A percentile compares a stretch with the other conserved stretches of the same genome.
Conservation (phyloP, 1,140 invertebrate species). For the Apis cerana region DNA sequence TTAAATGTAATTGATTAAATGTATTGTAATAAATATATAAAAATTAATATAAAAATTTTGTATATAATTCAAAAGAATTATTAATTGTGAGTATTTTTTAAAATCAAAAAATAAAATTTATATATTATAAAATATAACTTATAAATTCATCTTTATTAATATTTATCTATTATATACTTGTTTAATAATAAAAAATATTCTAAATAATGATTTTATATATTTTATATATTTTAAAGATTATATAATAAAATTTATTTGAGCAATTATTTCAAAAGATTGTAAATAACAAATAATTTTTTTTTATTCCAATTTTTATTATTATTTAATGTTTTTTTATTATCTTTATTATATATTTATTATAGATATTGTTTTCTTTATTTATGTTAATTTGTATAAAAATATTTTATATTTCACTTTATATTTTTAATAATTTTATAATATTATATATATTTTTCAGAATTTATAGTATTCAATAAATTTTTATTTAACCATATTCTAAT, state of each 20-base stretch:
- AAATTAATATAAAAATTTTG: neutral
- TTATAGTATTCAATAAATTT: neutral
- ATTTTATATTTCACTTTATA: neutral
- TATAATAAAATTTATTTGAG: neutral
- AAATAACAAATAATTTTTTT: neutral
- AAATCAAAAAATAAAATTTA: neutral
- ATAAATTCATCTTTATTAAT: neutral
- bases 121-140: neutral
- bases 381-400: neutral
- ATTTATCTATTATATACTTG: neutral
- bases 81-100: neutral
- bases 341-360: neutral
- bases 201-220: neutral
- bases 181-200: neutral
- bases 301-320: neutral
- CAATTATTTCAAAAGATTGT: neutral
- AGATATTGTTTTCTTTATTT: neutral
- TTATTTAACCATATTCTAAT: neutral
- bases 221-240: neutral
- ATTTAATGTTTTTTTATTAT: neutral
- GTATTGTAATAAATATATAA: neutral
- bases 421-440: neutral
- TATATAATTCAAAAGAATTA: neutral
- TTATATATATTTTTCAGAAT: neutral
- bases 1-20: neutral